A percentile compares a stretch with the other conserved stretches of the same genome.
These are phyloP conservation scores for Lepus townsendii DNA, from an alignment of 2,797 vertebrate species.

Conservation along the genomic window DNA sequence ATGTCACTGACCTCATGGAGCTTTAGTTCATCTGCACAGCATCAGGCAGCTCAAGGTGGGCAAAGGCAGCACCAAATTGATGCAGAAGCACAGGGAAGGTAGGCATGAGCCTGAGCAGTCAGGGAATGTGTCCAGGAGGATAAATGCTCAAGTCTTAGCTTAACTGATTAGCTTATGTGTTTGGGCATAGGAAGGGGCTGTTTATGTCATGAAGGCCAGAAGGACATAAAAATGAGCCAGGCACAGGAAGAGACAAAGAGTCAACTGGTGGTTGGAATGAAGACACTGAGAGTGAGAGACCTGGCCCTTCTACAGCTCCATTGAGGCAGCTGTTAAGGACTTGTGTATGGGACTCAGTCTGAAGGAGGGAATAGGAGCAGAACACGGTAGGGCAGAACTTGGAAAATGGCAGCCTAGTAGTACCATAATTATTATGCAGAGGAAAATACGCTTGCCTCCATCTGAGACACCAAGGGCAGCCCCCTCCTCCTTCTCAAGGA, in stretches of 20 bases:
- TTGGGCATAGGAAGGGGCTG: neutral
- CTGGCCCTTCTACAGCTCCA: neutral
- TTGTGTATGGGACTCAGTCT: too few species aligned
- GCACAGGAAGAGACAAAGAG: neutral
- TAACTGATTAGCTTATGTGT: neutral
- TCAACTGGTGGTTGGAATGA: neutral
- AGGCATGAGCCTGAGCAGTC: neutral
- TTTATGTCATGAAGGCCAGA: neutral
- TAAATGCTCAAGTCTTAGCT: neutral
- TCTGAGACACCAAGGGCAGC: neutral
- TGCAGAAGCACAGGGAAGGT: neutral
- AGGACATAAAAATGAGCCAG: neutral
- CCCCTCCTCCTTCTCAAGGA: neutral
- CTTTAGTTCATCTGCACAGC: neutral
- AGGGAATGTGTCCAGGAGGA: neutral
- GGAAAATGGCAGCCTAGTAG: neutral
- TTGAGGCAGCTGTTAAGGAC: neutral
- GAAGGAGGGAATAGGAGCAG: fast-evolving
- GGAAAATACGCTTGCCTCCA: neutral
- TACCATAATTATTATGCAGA: neutral
- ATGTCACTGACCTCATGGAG: neutral
- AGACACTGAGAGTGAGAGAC: neutral
- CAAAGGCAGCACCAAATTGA: neutral
- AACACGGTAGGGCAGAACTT: neutral
- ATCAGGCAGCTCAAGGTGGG: too few species aligned